Evolutionary conservation across 2,113 vertebrate species (phyloP), one percentile per base, ranked within the genome.

Genomic region (Nipponia nippon): DNA sequence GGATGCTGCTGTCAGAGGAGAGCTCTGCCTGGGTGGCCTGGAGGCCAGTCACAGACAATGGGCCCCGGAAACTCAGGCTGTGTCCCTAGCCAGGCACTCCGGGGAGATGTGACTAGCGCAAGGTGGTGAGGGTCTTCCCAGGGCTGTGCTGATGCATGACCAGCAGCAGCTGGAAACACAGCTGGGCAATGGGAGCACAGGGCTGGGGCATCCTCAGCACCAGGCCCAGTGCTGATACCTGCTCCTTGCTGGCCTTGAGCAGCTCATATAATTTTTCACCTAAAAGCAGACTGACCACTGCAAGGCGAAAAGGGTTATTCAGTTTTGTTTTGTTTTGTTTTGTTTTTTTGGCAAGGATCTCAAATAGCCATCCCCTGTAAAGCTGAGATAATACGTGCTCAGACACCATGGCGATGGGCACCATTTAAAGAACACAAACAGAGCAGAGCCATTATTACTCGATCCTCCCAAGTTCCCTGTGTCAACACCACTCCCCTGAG

Each of bases 21-120:
- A 89, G 67, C 77, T 94, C 96, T 93, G 93, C 97, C 83, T 98
- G 97, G 97, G 97, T 98, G 97, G 97, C 94, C 96, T 20, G 38
- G 89, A 67, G 69, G 70, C 82, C 81, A 86, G 77, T 27, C 5
- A 0, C 1, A 13, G 79, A 46, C 59, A n/a, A 5, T 0, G 1
- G 59, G 36, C n/a, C 53, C 67, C 0, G 1, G 88, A 71, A 93
- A 88, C 3, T 4, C 82, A 67, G 75, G 77, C 52, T 40, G 18
- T 56, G 69, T 75, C 84, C 83, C 32, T 4, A 23, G 52, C 25
- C 2, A 10, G 50, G 50, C 7, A 8, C 27, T 17, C 16, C 0
- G 0, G 78, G n/a, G 16, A 65, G 6, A 49, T 0, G 3, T 16
- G 73, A 80, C 66, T 8, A 42, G 58, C 2, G 5, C n/a, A 59